Percentiles rank a stretch among this genome's conserved stretches.
Evolutionary conservation across 2,888 invertebrate genomes (phyloP).

Genomic region (Adineta ricciae): DNA sequence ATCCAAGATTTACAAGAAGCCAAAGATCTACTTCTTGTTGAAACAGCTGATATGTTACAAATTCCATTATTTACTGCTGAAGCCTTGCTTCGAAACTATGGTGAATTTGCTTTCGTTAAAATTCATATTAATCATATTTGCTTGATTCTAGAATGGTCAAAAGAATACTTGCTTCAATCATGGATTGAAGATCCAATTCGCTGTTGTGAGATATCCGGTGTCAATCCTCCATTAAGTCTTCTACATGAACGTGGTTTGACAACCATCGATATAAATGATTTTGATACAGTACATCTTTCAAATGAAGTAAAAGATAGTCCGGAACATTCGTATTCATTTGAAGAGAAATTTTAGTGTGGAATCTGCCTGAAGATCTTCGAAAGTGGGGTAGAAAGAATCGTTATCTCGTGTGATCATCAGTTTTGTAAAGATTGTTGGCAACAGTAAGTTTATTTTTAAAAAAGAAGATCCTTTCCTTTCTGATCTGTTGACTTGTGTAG

Average conservation of each 20-base stretch:
- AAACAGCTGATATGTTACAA: slow-evolving; percentile 63
- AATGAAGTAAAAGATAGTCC: background rate
- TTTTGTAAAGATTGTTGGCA: slow-evolving; percentile 62
- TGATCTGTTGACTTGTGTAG: slow-evolving; percentile 40
- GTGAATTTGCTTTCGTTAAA: slow-evolving; percentile 45
- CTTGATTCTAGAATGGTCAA: slow-evolving; percentile 58
- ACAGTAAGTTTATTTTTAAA: slow-evolving; percentile 42
- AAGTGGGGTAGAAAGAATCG: slow-evolving; percentile 52
- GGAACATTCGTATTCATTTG: background rate
- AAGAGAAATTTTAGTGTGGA: slow-evolving; percentile 54
- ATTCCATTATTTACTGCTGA: slow-evolving; percentile 63
- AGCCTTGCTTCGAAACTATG: slow-evolving; percentile 60
- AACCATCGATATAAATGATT: background rate
- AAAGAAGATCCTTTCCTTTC: background rate
- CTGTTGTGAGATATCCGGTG: slow-evolving; percentile 61
- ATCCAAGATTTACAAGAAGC: slow-evolving; percentile 63
- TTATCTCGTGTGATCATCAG: slow-evolving; percentile 59
- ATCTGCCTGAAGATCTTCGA: slow-evolving; percentile 55
- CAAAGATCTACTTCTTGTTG: slow-evolving; percentile 61
- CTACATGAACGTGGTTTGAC: slow-evolving; percentile 37
- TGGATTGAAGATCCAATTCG: slow-evolving; percentile 61
- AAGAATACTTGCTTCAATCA: slow-evolving; percentile 59
- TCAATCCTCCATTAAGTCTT: slow-evolving; percentile 56
- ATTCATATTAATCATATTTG: background rate
- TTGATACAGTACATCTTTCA: background rate